These are phyloP conservation scores for Therioaphis trifolii DNA, from an alignment of 2,888 invertebrate species.

Conservation along the genomic window DNA sequence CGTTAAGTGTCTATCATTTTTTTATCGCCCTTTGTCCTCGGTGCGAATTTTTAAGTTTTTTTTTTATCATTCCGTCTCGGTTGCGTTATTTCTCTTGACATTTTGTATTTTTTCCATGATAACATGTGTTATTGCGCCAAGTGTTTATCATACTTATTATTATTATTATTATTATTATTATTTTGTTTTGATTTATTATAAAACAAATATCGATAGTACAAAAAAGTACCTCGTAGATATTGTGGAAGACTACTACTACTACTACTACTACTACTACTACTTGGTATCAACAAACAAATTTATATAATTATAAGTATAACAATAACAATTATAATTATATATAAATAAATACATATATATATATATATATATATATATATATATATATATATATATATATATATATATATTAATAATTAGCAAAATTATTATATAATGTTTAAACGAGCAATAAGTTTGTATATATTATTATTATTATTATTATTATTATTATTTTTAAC, in stretches of 20 bases:
- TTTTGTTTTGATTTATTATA: slow-evolving; percentile 39
- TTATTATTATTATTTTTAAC: too few relatives aligned
- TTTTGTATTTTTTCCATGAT: slow-evolving; percentile 8
- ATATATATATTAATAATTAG: slow-evolving; percentile 36
- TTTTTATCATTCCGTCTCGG: background rate
- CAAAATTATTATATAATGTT: slow-evolving; percentile 55
- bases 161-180: slow-evolving; percentile 33
- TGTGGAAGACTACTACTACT: slow-evolving; percentile 55
- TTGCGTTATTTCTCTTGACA: slow-evolving; percentile 8
- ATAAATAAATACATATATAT: background rate
- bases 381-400: background rate
- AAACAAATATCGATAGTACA: slow-evolving; percentile 63
- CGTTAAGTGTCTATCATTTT: slow-evolving; percentile 34
- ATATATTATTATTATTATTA: slow-evolving; percentile 12
- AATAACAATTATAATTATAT: slow-evolving; percentile 56
- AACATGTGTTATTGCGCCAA: slow-evolving; percentile 43
- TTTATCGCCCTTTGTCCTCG: slow-evolving; percentile 58
- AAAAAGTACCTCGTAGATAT: slow-evolving; percentile 62
- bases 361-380: background rate
- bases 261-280: slow-evolving; percentile 57
- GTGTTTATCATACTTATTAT: slow-evolving; percentile 48
- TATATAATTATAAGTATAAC: slow-evolving; percentile 53
- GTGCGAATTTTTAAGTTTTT: slow-evolving; percentile 62
- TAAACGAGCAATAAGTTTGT: slow-evolving; percentile 60
- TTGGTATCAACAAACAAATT: slow-evolving; percentile 57